Evolutionary conservation across 2,797 vertebrate genomes (phyloP).

Genomic region (Momotus momota): DNA sequence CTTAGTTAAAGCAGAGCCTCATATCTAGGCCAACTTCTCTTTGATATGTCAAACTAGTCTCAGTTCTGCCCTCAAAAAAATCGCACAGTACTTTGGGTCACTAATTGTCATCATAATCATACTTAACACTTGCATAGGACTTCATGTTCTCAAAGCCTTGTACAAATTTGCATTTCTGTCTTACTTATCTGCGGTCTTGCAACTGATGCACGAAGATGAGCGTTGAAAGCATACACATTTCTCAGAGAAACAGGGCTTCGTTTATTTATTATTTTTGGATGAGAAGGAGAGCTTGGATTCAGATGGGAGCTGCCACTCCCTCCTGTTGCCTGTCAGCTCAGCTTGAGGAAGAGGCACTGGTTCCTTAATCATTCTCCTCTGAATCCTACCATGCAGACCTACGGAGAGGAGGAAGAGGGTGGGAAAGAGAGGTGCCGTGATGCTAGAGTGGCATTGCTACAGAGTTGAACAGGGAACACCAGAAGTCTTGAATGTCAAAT

Average conservation of each 20-base stretch:
- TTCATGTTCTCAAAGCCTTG: background rate
- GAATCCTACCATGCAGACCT: background rate
- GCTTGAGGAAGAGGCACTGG: background rate
- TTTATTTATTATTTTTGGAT: background rate
- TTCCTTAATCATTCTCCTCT: background rate
- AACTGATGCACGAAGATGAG: background rate
- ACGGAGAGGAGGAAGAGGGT: background rate
- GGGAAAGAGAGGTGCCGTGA: background rate
- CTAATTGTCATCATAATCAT: background rate
- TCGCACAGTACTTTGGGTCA: background rate
- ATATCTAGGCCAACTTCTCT: slow-evolving; percentile 26
- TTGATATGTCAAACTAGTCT: slow-evolving; percentile 28
- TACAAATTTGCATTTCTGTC: background rate
- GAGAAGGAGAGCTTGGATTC: background rate
- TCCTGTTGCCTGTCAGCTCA: background rate
- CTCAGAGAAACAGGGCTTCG: background rate
- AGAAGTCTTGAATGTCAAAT: background rate
- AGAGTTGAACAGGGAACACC: background rate
- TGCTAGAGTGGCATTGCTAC: background rate
- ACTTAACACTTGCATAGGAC: background rate
- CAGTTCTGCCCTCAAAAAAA: slow-evolving; percentile 5
- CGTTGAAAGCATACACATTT: background rate
- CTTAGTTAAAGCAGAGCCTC: slow-evolving; percentile 48
- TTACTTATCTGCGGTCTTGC: background rate
- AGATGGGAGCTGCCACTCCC: background rate